Evolutionary conservation across 2,888 invertebrate species (phyloP).

Genomic region (Spisula solida): DNA sequence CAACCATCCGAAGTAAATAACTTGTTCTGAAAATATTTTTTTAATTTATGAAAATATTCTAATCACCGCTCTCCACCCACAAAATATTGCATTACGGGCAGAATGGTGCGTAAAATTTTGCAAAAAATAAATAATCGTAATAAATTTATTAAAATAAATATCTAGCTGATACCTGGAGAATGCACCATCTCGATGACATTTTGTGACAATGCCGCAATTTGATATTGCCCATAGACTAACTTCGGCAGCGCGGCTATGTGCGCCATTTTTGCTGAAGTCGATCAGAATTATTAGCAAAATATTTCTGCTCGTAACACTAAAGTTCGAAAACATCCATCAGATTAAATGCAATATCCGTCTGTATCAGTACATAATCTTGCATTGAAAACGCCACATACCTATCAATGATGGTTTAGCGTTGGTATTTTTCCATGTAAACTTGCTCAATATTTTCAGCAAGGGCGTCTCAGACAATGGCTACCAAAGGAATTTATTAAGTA

Average conservation of each 20-base stretch:
- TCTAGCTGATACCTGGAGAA: neutral
- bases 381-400: conserved; percentile 35
- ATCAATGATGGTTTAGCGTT: conserved; percentile 16
- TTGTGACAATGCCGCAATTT: neutral
- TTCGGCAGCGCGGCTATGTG: conserved; percentile 42
- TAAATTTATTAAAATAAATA: neutral
- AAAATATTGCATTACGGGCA: neutral
- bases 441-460: conserved; percentile 3
- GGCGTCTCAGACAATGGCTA: conserved; percentile 23
- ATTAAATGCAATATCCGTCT: conserved; percentile 81
- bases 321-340: conserved; percentile 78
- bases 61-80: conserved; percentile 13
- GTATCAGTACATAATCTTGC: conserved; percentile 35
- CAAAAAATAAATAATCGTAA: neutral
- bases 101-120: neutral
- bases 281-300: conserved; percentile 71
- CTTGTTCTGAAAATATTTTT: neutral
- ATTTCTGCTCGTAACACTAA: conserved; percentile 13
- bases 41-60: conserved; percentile 24
- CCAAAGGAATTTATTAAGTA: conserved; percentile 40
- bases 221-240: neutral
- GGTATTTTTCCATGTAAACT: conserved; percentile 52
- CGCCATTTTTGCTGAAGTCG: conserved; percentile 72
- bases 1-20: neutral
- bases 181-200: neutral